Evolutionary conservation across 2,888 invertebrate species (phyloP).

Genomic region (Lamellibrachia columna): DNA sequence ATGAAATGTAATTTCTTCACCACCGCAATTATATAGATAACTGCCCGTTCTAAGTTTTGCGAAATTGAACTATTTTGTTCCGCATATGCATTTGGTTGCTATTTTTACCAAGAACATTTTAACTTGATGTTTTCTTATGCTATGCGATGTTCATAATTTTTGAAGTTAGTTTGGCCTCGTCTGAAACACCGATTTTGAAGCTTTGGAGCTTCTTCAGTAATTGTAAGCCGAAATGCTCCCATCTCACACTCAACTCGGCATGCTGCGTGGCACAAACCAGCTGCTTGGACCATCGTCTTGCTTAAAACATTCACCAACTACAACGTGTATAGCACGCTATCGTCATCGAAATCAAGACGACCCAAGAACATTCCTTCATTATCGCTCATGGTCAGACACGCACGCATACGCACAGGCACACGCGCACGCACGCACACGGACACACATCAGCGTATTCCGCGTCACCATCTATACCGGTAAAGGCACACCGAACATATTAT

Average conservation of each 20-base stretch:
- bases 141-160: neutral
- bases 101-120: neutral
- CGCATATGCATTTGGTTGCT: neutral
- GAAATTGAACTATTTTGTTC: neutral
- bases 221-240: neutral
- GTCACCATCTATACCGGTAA: neutral
- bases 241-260: neutral
- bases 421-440: too few species aligned
- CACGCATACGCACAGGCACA: too few species aligned
- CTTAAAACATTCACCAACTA: neutral
- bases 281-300: neutral
- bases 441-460: neutral
- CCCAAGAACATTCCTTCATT: neutral
- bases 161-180: neutral
- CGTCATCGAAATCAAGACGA: neutral
- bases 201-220: neutral
- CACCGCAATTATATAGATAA: neutral
- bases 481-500: neutral
- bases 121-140: neutral
- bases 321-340: neutral
- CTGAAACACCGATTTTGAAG: neutral
- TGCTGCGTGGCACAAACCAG: neutral
- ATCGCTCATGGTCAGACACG: neutral
- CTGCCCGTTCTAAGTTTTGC: neutral
- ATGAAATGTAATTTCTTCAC: neutral